Conservation (phyloP, 2,888 invertebrate species). For the Lomographa bimaculata region DNA sequence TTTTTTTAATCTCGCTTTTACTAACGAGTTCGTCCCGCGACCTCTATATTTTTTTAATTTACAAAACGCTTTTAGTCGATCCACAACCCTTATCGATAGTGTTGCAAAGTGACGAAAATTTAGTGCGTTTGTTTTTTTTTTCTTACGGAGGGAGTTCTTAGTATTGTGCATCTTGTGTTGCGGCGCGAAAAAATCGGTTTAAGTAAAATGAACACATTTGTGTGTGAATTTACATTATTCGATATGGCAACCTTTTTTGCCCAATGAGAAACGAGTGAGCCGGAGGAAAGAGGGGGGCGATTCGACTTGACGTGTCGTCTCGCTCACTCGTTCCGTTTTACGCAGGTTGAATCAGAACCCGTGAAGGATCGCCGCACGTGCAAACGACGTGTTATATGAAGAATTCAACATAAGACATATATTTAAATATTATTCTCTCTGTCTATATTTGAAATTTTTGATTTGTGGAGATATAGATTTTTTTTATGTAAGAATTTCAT, state of each 20-base stretch:
- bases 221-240: too few species aligned
- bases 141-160: constrained; percentile 70
- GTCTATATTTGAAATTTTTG: constrained; percentile 5
- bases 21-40: constrained; percentile 71
- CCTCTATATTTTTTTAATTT: constrained; percentile 42
- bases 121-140: constrained; percentile 43
- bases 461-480: too few species aligned
- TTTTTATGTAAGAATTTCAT: too few species aligned
- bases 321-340: constrained; percentile 79
- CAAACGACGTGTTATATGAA: constrained; percentile 16
- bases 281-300: constrained; percentile 76
- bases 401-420: constrained; percentile 18
- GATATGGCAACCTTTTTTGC: too few species aligned
- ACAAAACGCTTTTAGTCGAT: constrained; percentile 63
- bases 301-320: constrained; percentile 68
- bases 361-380: constrained; percentile 48
- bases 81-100: constrained; percentile 75
- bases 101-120: constrained; percentile 71
- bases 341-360: constrained; percentile 82
- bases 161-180: constrained; percentile 81
- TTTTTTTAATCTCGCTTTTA: constrained; percentile 76
- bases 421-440: constrained; percentile 14
- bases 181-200: constrained; percentile 55
- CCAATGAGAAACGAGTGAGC: constrained; percentile 62
- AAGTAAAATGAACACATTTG: too few species aligned